phyloP scores from a whole-genome alignment of 2,797 vertebrate species.

The Epinephelus awoara region DNA sequence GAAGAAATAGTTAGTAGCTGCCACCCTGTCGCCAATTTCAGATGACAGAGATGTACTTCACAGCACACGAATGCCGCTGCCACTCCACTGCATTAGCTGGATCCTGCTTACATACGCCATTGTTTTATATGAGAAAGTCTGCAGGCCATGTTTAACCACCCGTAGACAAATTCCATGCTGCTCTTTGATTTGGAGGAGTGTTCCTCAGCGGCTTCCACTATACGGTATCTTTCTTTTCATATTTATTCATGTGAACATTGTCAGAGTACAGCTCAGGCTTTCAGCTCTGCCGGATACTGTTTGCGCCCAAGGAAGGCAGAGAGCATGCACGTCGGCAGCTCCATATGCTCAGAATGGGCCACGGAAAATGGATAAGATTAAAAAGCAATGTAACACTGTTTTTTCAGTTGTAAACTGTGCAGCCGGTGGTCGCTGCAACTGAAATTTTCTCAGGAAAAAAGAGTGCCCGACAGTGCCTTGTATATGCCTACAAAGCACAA shows the following conservation, averaged over 20 bases:
- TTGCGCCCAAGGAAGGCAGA: neutral
- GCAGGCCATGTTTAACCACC: slow-evolving; percentile 58
- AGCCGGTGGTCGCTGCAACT: no score
- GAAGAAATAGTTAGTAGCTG: slow-evolving; percentile 15
- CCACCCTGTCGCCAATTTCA: slow-evolving; percentile 18
- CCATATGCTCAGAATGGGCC: neutral
- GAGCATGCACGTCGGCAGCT: slow-evolving; percentile 11
- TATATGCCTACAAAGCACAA: neutral
- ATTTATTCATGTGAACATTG: slow-evolving; percentile 54
- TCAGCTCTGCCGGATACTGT: slow-evolving; percentile 18
- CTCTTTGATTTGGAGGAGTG: slow-evolving; percentile 41
- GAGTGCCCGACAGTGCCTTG: neutral
- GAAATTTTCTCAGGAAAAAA: no score
- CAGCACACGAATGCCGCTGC: slow-evolving; percentile 33
- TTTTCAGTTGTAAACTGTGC: neutral
- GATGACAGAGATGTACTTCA: slow-evolving; percentile 49
- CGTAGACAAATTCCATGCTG: slow-evolving; percentile 24
- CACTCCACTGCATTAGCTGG: slow-evolving; percentile 42
- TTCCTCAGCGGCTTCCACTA: slow-evolving; percentile 35
- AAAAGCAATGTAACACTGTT: neutral
- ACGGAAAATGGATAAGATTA: neutral
- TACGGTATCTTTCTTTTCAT: slow-evolving; percentile 31
- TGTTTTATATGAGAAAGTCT: slow-evolving; percentile 38
- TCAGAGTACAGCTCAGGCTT: slow-evolving; percentile 41
- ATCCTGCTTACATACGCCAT: slow-evolving; percentile 22